Evolutionary conservation across 2,888 invertebrate genomes (phyloP).

Genomic region (Desoria tigrina): DNA sequence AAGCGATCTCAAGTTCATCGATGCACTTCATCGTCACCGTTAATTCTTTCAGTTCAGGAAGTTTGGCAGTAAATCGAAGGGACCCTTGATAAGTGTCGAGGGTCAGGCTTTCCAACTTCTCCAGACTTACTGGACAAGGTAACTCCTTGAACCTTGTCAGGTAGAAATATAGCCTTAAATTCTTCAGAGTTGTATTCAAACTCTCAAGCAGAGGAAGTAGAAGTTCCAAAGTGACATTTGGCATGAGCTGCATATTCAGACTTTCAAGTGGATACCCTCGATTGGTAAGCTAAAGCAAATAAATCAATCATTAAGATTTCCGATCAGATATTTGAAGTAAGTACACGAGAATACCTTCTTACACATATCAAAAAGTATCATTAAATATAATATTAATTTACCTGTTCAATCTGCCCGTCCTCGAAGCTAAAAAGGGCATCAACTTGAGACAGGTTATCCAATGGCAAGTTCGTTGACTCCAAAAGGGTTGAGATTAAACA

Average conservation of each 20-base stretch:
- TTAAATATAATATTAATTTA: background rate
- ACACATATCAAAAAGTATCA: background rate
- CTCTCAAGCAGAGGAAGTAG: slow-evolving; percentile 40
- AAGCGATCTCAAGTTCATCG: slow-evolving; percentile 43
- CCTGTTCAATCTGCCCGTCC: slow-evolving; percentile 29
- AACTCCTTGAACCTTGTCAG: slow-evolving; percentile 41
- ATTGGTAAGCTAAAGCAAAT: slow-evolving; percentile 26
- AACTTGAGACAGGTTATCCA: slow-evolving; percentile 35
- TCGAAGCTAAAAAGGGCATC: slow-evolving; percentile 44
- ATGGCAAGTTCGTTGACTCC: slow-evolving; percentile 35
- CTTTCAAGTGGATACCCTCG: slow-evolving; percentile 33
- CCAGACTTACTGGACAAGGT: slow-evolving; percentile 35
- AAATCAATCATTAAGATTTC: slow-evolving; percentile 16
- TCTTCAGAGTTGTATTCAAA: slow-evolving; percentile 38
- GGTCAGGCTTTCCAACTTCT: slow-evolving; percentile 38
- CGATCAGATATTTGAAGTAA: too few species aligned
- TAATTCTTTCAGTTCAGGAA: slow-evolving; percentile 35
- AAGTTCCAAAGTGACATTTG: slow-evolving; percentile 44
- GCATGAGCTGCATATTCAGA: slow-evolving; percentile 44
- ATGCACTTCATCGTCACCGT: slow-evolving; percentile 40
- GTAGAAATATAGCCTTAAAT: slow-evolving; percentile 45
- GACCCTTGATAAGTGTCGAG: slow-evolving; percentile 47
- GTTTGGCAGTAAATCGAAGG: slow-evolving; percentile 34
- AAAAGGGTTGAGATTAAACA: slow-evolving; percentile 37
- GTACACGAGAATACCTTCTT: too few species aligned